Base-by-base conservation (phyloP, 2,797 vertebrate species). In the Karalla daura region DNA sequence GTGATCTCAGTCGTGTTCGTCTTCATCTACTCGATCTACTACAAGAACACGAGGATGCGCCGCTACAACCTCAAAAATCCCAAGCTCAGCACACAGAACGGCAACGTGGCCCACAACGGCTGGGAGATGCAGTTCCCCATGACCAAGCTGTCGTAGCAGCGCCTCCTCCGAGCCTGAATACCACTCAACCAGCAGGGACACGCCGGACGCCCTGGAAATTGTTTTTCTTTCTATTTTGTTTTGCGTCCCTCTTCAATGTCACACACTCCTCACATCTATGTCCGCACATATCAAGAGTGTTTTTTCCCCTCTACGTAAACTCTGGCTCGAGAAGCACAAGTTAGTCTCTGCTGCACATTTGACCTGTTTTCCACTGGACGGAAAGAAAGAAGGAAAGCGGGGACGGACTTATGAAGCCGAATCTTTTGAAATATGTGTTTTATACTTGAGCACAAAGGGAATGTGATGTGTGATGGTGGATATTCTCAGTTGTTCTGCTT, bases 1-100 rank as follows among this genome's bases (percentile, higher is more conserved):
- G 46, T 68, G 33, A 94, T 89, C 79, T 91, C 89, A 0, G 23
- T 90, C 50, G 10, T 91, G 66, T 93, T 94, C 55, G 0, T 88
- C 71, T 88, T 88, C 81, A 91, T 94, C 80, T 95, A 89, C 83
- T 94, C 88, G 0, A 92, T 95, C 82, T 95, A 94, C 86, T 94
- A 95, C 86, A 95, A 93, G 84, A 94, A 92, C 85, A 94, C 92
- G 63, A 94, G 89, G 86, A 94, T 90, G 92, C 92, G 93, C 1
- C 88, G 64, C 54, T 95, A 95, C 84, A 92, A 72, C 70, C 76
- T 95, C n/a, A 92, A 94, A 74, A 90, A 91, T 35, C 86, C 89
- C 54, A 93, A 89, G 61, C 74, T 85, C 32, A 80, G 40, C 69
- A 40, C 40, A 20, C 88, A 85, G 35, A 93, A 89, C 1, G 86